Evolutionary conservation across 2,797 vertebrate species (phyloP).

Genomic region (Taenioides sp.): DNA sequence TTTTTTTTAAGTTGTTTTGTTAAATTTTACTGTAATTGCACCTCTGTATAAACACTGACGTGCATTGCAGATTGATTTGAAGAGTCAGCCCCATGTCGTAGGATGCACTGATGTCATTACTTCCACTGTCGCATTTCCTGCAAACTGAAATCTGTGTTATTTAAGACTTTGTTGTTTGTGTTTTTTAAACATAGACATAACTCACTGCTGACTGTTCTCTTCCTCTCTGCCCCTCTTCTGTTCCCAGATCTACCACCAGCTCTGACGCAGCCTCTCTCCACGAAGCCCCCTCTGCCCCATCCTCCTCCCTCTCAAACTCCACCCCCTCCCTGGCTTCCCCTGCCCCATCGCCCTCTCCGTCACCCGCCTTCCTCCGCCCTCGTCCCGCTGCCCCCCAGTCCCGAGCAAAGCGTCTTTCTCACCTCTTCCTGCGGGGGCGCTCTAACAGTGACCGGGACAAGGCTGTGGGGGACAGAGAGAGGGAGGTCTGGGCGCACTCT

Average conservation of each 20-base stretch:
- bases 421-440: conserved; percentile 85
- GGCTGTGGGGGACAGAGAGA: conserved; percentile 73
- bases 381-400: conserved; percentile 78
- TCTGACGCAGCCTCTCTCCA: conserved; percentile 83
- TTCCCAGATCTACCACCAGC: conserved; percentile 80
- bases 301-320: conserved; percentile 83
- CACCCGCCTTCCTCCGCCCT: conserved; percentile 78
- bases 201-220: conserved; percentile 69
- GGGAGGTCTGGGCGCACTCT: conserved; percentile 75
- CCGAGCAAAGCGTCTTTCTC: conserved; percentile 89
- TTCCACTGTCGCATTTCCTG: conserved; percentile 49
- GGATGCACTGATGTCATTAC: conserved; percentile 34
- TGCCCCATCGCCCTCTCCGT: conserved; percentile 73
- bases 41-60: too few species aligned
- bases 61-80: neutral
- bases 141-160: conserved; percentile 55
- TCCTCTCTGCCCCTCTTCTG: conserved; percentile 57
- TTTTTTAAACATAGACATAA: conserved; percentile 59
- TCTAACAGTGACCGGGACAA: conserved; percentile 82
- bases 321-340: conserved; percentile 81
- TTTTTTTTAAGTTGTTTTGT: too few species aligned
- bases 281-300: conserved; percentile 76
- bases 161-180: conserved; percentile 61
- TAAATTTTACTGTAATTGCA: neutral
- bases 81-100: conserved; percentile 28